Evolutionary conservation across 1,140 invertebrate genomes (phyloP).

Genomic region (Hylaeus anthracinus): DNA sequence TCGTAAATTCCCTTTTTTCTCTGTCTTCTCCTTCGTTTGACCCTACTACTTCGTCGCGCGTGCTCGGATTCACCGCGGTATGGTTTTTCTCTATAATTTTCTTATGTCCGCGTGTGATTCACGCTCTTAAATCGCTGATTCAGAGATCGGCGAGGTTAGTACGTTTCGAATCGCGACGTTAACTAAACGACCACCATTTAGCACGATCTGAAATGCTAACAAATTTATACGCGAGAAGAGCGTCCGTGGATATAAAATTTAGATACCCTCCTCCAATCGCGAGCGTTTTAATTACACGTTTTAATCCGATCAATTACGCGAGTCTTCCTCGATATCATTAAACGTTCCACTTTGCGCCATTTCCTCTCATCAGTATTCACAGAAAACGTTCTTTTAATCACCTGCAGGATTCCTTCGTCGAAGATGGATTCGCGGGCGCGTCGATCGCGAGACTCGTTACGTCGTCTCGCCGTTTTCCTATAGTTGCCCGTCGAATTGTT

Average conservation of each 20-base stretch:
- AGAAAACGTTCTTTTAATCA: constrained; percentile 20
- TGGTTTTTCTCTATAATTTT: constrained; percentile 7
- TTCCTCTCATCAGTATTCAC: constrained; percentile 23
- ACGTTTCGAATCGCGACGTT: too few relatives aligned
- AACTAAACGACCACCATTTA: too few relatives aligned
- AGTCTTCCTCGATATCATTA: background rate
- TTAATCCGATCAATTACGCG: too few relatives aligned
- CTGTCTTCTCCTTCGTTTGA: background rate
- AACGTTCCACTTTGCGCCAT: constrained; percentile 15
- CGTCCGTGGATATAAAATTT: background rate
- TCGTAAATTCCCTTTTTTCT: constrained; percentile 46
- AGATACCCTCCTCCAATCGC: too few relatives aligned
- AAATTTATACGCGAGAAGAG: background rate
- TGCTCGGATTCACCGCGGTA: background rate
- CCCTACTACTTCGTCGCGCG: background rate
- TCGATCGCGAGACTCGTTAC: background rate
- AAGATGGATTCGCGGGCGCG: constrained; percentile 1
- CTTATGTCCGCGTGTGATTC: background rate
- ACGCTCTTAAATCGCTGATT: background rate
- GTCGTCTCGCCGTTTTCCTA: too few relatives aligned
- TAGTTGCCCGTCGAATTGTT: constrained; percentile 15
- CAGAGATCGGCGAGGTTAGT: background rate
- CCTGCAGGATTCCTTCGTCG: background rate
- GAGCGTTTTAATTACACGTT: too few relatives aligned
- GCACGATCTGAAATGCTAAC: background rate